Evolutionary conservation across 1,140 invertebrate genomes (phyloP).

Genomic region (Drosophila funebris): DNA sequence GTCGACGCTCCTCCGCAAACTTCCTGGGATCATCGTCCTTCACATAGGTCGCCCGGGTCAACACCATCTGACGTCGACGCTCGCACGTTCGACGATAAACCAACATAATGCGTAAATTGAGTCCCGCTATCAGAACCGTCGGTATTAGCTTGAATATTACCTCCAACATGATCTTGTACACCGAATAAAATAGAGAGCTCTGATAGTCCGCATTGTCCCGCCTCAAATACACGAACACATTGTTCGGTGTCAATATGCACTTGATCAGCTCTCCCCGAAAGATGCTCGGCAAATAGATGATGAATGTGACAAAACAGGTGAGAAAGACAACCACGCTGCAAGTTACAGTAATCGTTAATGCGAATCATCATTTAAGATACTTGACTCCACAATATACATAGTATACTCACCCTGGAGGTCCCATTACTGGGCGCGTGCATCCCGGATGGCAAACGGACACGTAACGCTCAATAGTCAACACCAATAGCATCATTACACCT

Average conservation of each 20-base stretch:
- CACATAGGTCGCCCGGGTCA: conserved; percentile 83
- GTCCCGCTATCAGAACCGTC: conserved; percentile 87
- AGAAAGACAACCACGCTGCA: conserved; percentile 85
- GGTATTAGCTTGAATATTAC: conserved; percentile 88
- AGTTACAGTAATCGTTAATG: not conserved
- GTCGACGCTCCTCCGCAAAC: conserved; percentile 89
- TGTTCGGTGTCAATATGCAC: conserved; percentile 84
- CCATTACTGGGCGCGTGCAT: conserved; percentile 86
- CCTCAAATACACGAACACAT: conserved; percentile 85
- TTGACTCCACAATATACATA: no score
- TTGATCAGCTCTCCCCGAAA: conserved; percentile 87
- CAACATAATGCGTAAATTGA: conserved; percentile 89
- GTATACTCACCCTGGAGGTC: conserved; percentile 84
- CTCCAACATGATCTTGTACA: conserved; percentile 88
- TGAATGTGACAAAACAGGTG: conserved; percentile 87
- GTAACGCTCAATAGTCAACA: conserved; percentile 91
- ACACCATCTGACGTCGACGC: conserved; percentile 87
- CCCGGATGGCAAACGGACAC: conserved; percentile 92
- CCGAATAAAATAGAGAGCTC: conserved; percentile 85
- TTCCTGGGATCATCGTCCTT: conserved; percentile 87
- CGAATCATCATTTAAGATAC: no score
- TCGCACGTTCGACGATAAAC: conserved; percentile 88
- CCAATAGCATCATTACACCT: conserved; percentile 91
- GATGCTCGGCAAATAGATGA: conserved; percentile 87
- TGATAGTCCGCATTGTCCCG: conserved; percentile 85